Evolutionary conservation across 1,140 invertebrate species (phyloP).

Genomic region (Zaprionus lachaisei): DNA sequence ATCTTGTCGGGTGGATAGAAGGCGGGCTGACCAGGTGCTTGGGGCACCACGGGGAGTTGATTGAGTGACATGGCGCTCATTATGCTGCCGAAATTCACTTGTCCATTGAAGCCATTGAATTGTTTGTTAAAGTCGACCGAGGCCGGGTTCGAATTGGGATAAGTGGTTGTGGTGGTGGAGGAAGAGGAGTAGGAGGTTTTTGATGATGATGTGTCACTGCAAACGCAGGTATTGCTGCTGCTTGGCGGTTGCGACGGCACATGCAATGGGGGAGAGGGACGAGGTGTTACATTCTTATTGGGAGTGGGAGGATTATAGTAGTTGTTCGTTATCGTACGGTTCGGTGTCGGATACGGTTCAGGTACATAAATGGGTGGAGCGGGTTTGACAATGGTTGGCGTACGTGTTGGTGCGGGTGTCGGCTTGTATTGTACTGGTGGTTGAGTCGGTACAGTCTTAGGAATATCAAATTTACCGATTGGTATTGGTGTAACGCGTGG

Average conservation of each 20-base stretch:
- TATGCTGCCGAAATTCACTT: constrained; percentile 80
- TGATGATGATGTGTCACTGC: constrained; percentile 75
- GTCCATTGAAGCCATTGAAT: constrained; percentile 75
- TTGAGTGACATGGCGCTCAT: constrained; percentile 81
- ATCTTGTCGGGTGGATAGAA: constrained; percentile 84
- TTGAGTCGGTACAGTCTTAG: constrained; percentile 52
- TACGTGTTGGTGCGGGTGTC: constrained; percentile 52
- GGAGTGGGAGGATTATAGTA: constrained; percentile 23
- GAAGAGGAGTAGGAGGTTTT: constrained; percentile 68
- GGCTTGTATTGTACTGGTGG: constrained; percentile 43
- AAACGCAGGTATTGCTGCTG: constrained; percentile 70
- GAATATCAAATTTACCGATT: constrained; percentile 74
- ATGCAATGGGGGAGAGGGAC: constrained; percentile 69
- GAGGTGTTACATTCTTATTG: constrained; percentile 73
- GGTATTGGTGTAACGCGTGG: constrained; percentile 64
- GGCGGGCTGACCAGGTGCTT: constrained; percentile 72
- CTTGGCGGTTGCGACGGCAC: constrained; percentile 54
- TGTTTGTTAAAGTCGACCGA: constrained; percentile 81
- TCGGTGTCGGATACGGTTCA: constrained; percentile 20
- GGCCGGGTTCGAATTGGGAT: constrained; percentile 70
- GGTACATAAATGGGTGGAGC: constrained; percentile 48
- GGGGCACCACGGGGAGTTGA: constrained; percentile 78
- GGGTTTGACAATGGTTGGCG: constrained; percentile 32
- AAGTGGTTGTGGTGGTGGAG: constrained; percentile 58
- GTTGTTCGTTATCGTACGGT: constrained; percentile 10